Conservation (phyloP, 2,888 invertebrate genomes). For the Caenorhabditis doughertyi region DNA sequence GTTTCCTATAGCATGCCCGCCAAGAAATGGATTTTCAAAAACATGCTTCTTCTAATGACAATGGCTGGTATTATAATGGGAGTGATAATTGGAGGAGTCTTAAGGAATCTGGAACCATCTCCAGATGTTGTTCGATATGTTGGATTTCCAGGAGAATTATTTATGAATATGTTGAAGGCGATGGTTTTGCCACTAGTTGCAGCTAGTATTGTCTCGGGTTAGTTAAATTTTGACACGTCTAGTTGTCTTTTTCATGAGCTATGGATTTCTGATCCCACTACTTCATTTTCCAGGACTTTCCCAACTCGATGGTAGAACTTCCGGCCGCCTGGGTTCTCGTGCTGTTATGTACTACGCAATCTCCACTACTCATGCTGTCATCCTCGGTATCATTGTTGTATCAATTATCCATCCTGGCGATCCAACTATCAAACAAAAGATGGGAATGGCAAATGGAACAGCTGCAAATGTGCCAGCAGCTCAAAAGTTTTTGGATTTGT, state of each 20-base stretch:
- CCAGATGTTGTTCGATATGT: slow-evolving; percentile 83
- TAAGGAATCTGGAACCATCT: slow-evolving; percentile 63
- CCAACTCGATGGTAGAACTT: slow-evolving; percentile 86
- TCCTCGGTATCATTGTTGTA: slow-evolving; percentile 86
- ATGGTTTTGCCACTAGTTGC: slow-evolving; percentile 87
- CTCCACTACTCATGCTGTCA: slow-evolving; percentile 87
- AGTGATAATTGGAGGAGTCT: slow-evolving; percentile 62
- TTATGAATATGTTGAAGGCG: slow-evolving; percentile 87
- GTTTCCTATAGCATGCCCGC: too few relatives aligned
- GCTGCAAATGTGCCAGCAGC: slow-evolving; percentile 83
- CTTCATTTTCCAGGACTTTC: slow-evolving; percentile 86
- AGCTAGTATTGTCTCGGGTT: slow-evolving; percentile 87
- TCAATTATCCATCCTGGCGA: slow-evolving; percentile 87
- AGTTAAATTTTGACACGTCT: not conserved
- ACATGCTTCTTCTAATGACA: slow-evolving; percentile 68
- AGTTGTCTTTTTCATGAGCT: too few relatives aligned
- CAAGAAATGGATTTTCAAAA: too few relatives aligned
- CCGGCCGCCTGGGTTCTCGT: slow-evolving; percentile 86
- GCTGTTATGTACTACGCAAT: slow-evolving; percentile 87
- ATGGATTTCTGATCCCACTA: too few relatives aligned
- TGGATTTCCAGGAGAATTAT: slow-evolving; percentile 87
- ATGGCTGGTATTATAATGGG: slow-evolving; percentile 68
- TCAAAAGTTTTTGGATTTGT: slow-evolving; percentile 92
- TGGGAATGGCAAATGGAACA: slow-evolving; percentile 29
- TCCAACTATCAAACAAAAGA: slow-evolving; percentile 82